These are phyloP conservation scores for Monopis laevigella DNA, from an alignment of 2,888 invertebrate species.

Conservation along the genomic window DNA sequence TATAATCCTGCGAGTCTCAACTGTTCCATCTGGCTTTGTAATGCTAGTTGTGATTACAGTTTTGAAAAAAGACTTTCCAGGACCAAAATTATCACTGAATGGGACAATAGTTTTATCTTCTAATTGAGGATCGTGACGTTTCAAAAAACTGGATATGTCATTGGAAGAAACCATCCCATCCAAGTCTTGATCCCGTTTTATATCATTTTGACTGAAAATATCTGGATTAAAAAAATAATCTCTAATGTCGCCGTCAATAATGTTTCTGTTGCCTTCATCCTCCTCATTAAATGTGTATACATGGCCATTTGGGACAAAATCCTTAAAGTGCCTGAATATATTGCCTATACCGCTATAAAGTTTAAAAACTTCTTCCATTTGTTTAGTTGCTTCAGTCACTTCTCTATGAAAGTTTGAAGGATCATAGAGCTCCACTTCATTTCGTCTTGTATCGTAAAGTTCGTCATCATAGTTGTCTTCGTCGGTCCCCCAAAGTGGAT, in stretches of 20 bases:
- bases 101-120: slow-evolving; percentile 29
- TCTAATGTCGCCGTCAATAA: slow-evolving; percentile 35
- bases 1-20: slow-evolving; percentile 48
- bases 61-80: slow-evolving; percentile 45
- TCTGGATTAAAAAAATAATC: slow-evolving; percentile 57
- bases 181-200: slow-evolving; percentile 41
- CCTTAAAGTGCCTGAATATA: slow-evolving; percentile 44
- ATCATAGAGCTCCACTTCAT: slow-evolving; percentile 26
- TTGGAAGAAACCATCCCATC: slow-evolving; percentile 54
- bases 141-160: slow-evolving; percentile 49
- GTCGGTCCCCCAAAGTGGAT: slow-evolving; percentile 57
- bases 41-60: slow-evolving; percentile 55
- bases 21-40: slow-evolving; percentile 48
- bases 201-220: slow-evolving; percentile 28
- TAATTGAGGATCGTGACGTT: slow-evolving; percentile 33
- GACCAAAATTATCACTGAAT: slow-evolving; percentile 30
- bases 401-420: slow-evolving; percentile 39
- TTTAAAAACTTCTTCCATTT: slow-evolving; percentile 48
- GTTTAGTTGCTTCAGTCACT: slow-evolving; percentile 38
- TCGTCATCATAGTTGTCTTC: slow-evolving; percentile 55
- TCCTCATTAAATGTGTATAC: slow-evolving; percentile 25
- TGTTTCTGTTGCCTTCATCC: slow-evolving; percentile 24
- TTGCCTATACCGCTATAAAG: slow-evolving; percentile 41
- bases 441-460: slow-evolving; percentile 35
- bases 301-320: slow-evolving; percentile 29